These are phyloP conservation scores for Coptodon rendalli DNA, from an alignment of 2,113 vertebrate genomes.

Conservation along the genomic window DNA sequence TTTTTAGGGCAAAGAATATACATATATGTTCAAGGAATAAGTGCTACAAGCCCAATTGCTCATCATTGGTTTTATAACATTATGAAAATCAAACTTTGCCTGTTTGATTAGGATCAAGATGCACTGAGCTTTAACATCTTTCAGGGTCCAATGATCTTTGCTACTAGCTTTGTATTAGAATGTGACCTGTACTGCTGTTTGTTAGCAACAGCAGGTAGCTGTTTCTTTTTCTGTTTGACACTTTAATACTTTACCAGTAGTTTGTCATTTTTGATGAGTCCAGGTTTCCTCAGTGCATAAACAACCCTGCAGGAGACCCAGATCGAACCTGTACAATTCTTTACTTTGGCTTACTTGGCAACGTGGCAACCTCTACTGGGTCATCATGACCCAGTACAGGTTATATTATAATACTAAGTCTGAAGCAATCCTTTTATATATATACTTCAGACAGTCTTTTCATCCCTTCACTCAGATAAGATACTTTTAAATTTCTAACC, in stretches of 20 bases:
- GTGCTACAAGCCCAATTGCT: too few relatives aligned
- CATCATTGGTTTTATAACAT: too few relatives aligned
- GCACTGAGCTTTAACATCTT: too few relatives aligned
- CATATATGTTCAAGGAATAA: too few relatives aligned
- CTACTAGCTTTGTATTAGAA: too few relatives aligned
- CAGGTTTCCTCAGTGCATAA: background rate
- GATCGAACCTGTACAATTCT: background rate
- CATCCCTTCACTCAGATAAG: background rate
- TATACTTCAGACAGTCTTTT: background rate
- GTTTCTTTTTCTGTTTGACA: rapidly evolving
- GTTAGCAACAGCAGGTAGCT: rapidly evolving
- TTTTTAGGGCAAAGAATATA: too few relatives aligned
- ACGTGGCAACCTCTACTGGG: too few relatives aligned
- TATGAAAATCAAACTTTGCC: too few relatives aligned
- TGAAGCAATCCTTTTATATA: background rate
- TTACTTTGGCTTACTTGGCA: background rate
- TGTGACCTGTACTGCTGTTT: too few relatives aligned
- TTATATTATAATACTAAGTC: background rate
- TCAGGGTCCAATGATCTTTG: too few relatives aligned
- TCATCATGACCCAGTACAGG: background rate
- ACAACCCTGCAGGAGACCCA: background rate
- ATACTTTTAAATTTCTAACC: background rate
- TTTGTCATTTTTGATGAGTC: background rate
- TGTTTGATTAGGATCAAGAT: too few relatives aligned
- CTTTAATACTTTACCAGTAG: background rate